Evolutionary conservation across 2,888 invertebrate species (phyloP).

Genomic region (Oxyscelio sp.): DNA sequence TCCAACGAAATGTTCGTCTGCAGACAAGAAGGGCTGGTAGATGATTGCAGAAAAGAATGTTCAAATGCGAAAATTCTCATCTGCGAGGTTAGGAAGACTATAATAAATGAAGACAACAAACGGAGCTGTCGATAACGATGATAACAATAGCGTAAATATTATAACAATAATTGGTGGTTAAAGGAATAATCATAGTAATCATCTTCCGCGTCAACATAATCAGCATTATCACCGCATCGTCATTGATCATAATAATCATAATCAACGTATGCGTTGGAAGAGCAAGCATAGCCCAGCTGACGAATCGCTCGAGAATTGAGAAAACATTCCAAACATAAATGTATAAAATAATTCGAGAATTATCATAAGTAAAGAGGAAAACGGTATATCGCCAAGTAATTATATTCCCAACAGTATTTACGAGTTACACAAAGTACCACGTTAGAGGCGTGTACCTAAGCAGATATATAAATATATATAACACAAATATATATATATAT

Average conservation of each 20-base stretch:
- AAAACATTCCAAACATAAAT: constrained; percentile 82
- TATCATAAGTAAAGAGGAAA: constrained; percentile 42
- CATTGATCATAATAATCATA: constrained; percentile 72
- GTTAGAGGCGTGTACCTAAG: constrained; percentile 52
- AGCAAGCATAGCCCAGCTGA: constrained; percentile 76
- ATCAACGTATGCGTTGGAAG: constrained; percentile 66
- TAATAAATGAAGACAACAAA: constrained; percentile 38
- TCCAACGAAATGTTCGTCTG: constrained; percentile 41
- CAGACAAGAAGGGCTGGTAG: no score
- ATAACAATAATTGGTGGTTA: constrained; percentile 66
- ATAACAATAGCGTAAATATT: constrained; percentile 60
- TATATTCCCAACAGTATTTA: constrained; percentile 86
- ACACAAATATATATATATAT: constrained; percentile 8
- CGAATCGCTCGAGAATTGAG: constrained; percentile 83
- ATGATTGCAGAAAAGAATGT: no score
- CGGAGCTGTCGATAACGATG: constrained; percentile 58
- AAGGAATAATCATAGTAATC: constrained; percentile 67
- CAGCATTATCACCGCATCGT: constrained; percentile 72
- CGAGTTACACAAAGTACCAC: constrained; percentile 72
- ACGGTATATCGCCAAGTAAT: constrained; percentile 77
- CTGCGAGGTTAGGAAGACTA: constrained; percentile 48
- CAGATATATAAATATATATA: constrained; percentile 38
- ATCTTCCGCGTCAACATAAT: constrained; percentile 70
- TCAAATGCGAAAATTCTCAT: no score
- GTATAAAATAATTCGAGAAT: constrained; percentile 77